Base-by-base conservation (phyloP, 2,888 invertebrate genomes). In the Aleiodes testaceus region DNA sequence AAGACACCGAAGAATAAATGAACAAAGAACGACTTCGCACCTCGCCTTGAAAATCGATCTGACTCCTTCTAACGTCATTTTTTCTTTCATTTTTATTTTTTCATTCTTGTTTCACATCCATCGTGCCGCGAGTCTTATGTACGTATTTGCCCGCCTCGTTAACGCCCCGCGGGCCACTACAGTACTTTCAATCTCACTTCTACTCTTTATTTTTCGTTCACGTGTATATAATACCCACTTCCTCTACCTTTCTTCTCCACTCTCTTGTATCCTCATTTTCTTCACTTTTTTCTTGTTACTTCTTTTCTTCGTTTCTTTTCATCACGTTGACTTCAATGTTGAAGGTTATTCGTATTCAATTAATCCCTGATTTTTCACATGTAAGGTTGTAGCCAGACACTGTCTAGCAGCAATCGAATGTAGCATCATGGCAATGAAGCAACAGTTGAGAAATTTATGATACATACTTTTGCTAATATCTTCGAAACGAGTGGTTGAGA, bases 91-190 rank as follows among this genome's bases (percentile, higher is more conserved):
- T 36, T 73, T 72, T 64, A 75, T 70, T 69, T 74, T 69, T 70
- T 47, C 69, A 63, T 65, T 67, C 47, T 73, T 68, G 12, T 49
- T 66, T 50, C 61, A 67, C 45, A 47, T 72, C 69, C 67, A 59
- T 63, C 47, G n/a, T 53, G 18, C 53, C 55, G 30, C 61, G 7
- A 47, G 45, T 66, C 69, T 76, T 75, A 77, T 77, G 59, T 67
- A 61, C 70, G 74, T 82, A 77, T 84, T 83, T 84, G 79, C 79
- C 80, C 80, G 83, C 78, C 83, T 83, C 80, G 82, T 84, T 83
- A 82, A 82, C 83, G 81, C 83, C 81, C 81, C 77, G 79, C 79
- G 79, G 80, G 74, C 79, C 52, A n/a, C 53, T 53, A 53, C 53
- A 53, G 53, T 53, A 53, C 26, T 52, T 22, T 30, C 12, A 53